Evolutionary conservation across 2,888 invertebrate species (phyloP), one percentile per base, ranked within the genome.

Genomic region (Scaptomyza caliginosa): DNA sequence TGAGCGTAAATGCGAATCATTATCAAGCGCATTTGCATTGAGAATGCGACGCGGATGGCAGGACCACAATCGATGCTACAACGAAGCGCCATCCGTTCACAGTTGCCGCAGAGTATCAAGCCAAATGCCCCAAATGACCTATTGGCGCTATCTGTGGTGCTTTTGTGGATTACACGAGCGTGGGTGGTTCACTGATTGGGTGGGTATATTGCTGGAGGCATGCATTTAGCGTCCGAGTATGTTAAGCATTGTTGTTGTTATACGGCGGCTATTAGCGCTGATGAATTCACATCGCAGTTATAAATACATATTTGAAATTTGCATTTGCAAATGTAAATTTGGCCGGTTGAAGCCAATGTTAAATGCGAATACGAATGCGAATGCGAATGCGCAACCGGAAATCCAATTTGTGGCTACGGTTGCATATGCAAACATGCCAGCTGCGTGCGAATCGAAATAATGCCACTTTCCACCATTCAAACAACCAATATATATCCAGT

Each of bases 1-100:
- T 64, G 52, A 43, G 64, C 71, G 67, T 66, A 68, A 86, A 84
- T 83, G 83, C 83, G 86, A 86, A 83, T 84, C 81, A 84, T 83
- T 86, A 80, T 72, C 71, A 75, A 59, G 62, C 69, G 60, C 67
- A 80, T 83, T 83, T 76, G 78, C 84, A 86, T 63, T 63, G 70
- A 30, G 49, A 52, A 59, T 50, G 48, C 45, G 13, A 32, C 19
- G 24, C 8, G 48, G 26, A 11, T 19, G 56, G 57, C 57, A 46
- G 45, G 39, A 45, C 54, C 55, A 26, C 54, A 58, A 46, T 65
- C 54, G 45, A 50, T 49, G 70, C 39, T 13, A 36, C 7, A 19
- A 13, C 39, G 43, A 2, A 28, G 39, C 30, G 7, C 3, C 26
- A 24, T 11, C 34, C 39, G 13, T 13, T 23, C 30, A 39, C 51